Evolutionary conservation across 2,888 invertebrate species (phyloP).

Genomic region (Lithosia quadra): DNA sequence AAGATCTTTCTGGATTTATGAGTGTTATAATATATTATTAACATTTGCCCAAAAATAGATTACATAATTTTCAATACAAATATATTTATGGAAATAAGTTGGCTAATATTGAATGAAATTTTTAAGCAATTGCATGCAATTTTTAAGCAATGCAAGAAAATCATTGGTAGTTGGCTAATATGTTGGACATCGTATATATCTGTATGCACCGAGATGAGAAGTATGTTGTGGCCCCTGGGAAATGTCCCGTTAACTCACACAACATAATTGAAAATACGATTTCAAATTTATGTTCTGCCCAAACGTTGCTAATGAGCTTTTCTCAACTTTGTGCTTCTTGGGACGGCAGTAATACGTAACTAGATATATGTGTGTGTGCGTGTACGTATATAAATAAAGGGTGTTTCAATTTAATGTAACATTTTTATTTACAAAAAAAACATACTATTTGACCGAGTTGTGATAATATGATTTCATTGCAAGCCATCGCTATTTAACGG

Average conservation of each 20-base stretch:
- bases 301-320: conserved; percentile 50
- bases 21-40: too few species aligned
- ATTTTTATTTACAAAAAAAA: background rate
- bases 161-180: conserved; percentile 9
- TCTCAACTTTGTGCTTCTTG: conserved; percentile 33
- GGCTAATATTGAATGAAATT: too few species aligned
- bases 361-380: background rate
- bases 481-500: too few species aligned
- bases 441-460: too few species aligned
- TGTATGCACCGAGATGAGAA: conserved; percentile 38
- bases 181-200: conserved; percentile 13
- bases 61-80: too few species aligned
- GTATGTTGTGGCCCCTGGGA: conserved; percentile 55
- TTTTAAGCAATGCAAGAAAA: too few species aligned
- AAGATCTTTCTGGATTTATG: too few species aligned
- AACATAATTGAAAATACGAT: conserved; percentile 75
- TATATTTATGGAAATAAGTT: too few species aligned
- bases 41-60: too few species aligned
- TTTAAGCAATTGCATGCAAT: too few species aligned
- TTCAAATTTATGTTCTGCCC: conserved; percentile 66
- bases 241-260: conserved; percentile 60
- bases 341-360: conserved; percentile 22
- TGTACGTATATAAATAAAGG: background rate
- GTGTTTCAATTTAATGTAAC: background rate
- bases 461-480: too few species aligned